Base-by-base conservation (phyloP, 2,888 invertebrate genomes). In the Heliconius hortense region DNA sequence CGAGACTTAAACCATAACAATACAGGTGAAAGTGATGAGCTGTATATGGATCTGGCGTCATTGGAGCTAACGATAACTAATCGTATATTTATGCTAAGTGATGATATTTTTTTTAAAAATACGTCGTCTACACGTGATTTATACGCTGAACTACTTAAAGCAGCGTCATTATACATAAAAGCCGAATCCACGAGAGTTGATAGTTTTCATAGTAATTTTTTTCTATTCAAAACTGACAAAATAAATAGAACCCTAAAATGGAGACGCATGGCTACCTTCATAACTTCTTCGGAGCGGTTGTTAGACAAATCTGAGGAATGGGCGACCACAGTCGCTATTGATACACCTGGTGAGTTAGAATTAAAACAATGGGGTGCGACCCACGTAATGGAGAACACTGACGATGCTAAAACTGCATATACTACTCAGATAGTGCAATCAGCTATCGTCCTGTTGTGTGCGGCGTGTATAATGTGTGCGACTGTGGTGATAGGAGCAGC, bases 201-300 rank as follows among this genome's bases (percentile, higher is more conserved):
- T 72, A 68, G 77, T 1, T 81, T 78, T 15, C 79, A 77, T 24
- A 76, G 78, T 35, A 67, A 77, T 4, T 89, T 85, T 72, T 79
- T 83, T 35, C 73, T 89, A 59, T 87, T 85, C 76, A 85, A 85
- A 77, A 81, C 80, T 24, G 73, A 78, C 18, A 77, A 76, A 4
- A 43, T 73, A 0, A 72, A 70, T 7, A 72, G 35, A 39, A 62
- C 67, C 1, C 62, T 76, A 26, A 74, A 56, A 13, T 88, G 89
- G 90, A 77, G 68, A 3, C 82, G 73, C 24, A 79, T 85, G 0
- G 87, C 86, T 0, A 77, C 81, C 3, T 74, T 89, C 2, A 79
- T 77, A 7, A 81, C 85, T 11, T 78, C 77, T 0, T 84, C 85
- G 11, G 77, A 76, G 8, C 81, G 84, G n/a, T 77, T 83, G 11